Base-by-base conservation (phyloP, 2,888 invertebrate species). In the Tachina fera region DNA sequence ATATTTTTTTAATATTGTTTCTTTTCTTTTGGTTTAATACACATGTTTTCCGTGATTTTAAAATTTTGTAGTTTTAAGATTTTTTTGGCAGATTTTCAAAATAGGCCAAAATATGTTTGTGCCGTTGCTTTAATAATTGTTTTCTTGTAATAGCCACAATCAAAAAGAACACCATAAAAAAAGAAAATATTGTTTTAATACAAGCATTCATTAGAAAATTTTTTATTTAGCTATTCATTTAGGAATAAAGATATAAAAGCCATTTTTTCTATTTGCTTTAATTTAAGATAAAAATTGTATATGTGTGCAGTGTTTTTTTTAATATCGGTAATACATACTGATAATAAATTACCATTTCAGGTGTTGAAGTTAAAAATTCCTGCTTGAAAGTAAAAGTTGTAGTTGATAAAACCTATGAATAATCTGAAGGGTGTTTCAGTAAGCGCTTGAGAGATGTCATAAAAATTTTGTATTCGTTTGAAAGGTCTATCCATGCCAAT, bases 1-100 rank as follows among this genome's bases (percentile, higher is more conserved):
- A 13, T 45, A 31, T 71, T 41, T 14, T 63, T 63, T 14, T 49
- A 61, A 45, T 63, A 11, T 39, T 19, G 45, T 61, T 45, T 45
- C 16, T 45, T 68, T 41, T 58, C 31, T 61, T 49, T 49, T 14
- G 13, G 47, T 60, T 77, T 19, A 11, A 58, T 41, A 65, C 22
- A 68, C 8, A 53, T 22, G 58, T 19, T 78, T 70, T 78, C n/a
- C 14, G 22, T 6, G 31, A 16, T 31, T 68, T 65, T 49, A 14
- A 13, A 41, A 19, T 60, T n/a, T 72, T 61, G 14, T 53, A 39
- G 31, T 68, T 53, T 67, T 61, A 11, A 19, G 16, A 39, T 8
- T 68, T 74, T 61, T 63, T 83, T 83, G 83, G 83, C 83, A 83
- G 11, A 51, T 72, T 77, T 77, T 71, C 83, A 77, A 77, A 77